Evolutionary conservation across 2,113 vertebrate genomes (phyloP), one percentile per base, ranked within the genome.

Genomic region (Sinosuthora webbiana): DNA sequence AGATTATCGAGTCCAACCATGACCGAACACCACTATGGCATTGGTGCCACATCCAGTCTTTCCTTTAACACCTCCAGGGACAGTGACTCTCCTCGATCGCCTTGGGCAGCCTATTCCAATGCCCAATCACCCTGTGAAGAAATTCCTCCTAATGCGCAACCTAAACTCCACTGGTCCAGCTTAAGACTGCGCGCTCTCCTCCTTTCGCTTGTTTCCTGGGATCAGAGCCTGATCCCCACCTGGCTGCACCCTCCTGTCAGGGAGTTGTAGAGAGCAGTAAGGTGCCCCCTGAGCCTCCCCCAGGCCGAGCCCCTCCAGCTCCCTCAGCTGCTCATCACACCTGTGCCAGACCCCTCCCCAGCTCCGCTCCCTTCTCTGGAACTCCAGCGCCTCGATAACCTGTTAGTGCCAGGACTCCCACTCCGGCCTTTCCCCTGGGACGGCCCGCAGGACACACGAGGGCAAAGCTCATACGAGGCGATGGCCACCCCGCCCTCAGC

Each of bases 341-440:
- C 4, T 4, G 42, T 15, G 50, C 76, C 76, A 65, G 31, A 33
- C 3, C 22, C 37, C 27, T 37, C 42, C 28, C 75, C 25, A 17
- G 49, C 75, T 14, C n/a, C 4, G 5, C 37, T 56, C 35, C 50
- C 17, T 23, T 11, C 59, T 21, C 69, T 17, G 37, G 7, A 65
- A 6, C 23, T 21, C 23, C 53, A 6, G n/a, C 52, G 12, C 17
- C 37, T n/a, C 77, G 4, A 5, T 14, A 42, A 25, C 16, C 21
- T 12, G 7, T 4, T 7, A 4, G 24, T 35, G 37, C 41, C 4
- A 52, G 18, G 37, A 7, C 15, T 49, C 50, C 10, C 25, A 3
- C 62, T 27, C 4, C 0, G 0, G 2, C 3, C 52, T 30, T 39
- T 20, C 30, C 50, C 35, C 17, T 2, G 35, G 39, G 3, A 19